phyloP scores from a whole-genome alignment of 1,140 invertebrate species.

The Danaus melanippus region DNA sequence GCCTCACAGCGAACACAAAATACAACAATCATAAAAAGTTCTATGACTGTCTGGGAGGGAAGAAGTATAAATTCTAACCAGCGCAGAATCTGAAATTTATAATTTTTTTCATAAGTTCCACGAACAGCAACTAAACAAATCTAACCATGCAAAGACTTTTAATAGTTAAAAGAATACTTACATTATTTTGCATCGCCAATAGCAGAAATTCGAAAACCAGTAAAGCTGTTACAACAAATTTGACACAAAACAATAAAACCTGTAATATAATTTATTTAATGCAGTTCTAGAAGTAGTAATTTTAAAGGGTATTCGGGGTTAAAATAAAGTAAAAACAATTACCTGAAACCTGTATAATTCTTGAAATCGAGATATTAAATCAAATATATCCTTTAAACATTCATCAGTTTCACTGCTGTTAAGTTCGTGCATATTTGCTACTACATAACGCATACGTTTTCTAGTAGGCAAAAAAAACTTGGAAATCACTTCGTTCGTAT shows the following conservation, averaged over 20 bases:
- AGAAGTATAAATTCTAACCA: conserved; percentile 17
- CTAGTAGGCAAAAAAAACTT: conserved; percentile 16
- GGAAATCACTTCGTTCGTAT: background rate
- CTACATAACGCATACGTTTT: conserved; percentile 23
- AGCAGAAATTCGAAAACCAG: conserved; percentile 30
- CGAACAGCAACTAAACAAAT: no score
- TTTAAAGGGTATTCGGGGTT: background rate
- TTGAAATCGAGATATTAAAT: conserved; percentile 27
- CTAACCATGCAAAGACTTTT: background rate
- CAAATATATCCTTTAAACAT: conserved; percentile 35
- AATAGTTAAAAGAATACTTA: conserved; percentile 19
- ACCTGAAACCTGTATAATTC: conserved; percentile 25
- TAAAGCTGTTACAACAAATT: conserved; percentile 23
- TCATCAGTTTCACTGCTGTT: conserved; percentile 25
- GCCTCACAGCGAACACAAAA: conserved; percentile 29
- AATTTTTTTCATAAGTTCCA: no score
- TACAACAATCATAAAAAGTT: conserved; percentile 21
- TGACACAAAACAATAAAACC: conserved; percentile 31
- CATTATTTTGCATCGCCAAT: conserved; percentile 30
- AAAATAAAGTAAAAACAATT: conserved; percentile 2
- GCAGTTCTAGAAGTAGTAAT: background rate
- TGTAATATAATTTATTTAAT: conserved; percentile 7
- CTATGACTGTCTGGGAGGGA: conserved; percentile 11
- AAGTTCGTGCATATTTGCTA: conserved; percentile 29
- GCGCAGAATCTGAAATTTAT: conserved; percentile 20